Conservation (phyloP, 2,113 vertebrate species). For the Falco punctatus region DNA sequence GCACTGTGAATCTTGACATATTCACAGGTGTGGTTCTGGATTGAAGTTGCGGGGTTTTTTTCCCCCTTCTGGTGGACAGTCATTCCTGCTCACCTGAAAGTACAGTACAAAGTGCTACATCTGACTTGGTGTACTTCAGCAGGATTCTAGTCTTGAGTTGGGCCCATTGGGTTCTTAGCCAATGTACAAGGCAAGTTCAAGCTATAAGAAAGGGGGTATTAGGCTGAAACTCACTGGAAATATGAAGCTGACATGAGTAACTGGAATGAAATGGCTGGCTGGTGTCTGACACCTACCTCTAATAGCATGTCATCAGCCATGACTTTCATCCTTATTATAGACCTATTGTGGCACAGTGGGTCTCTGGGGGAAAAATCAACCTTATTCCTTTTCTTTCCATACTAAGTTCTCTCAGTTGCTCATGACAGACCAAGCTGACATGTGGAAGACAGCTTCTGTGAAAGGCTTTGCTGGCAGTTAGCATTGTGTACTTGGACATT, state of each 20-base stretch:
- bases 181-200: neutral
- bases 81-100: neutral
- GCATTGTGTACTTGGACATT: neutral
- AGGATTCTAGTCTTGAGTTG: neutral
- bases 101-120: neutral
- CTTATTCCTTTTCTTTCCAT: neutral
- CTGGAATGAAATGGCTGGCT: neutral
- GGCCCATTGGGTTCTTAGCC: neutral
- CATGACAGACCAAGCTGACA: neutral
- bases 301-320: neutral
- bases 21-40: neutral
- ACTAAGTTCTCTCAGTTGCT: neutral
- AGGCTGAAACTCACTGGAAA: neutral
- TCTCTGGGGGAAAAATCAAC: neutral
- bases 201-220: neutral
- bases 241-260: neutral
- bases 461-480: neutral
- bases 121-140: neutral
- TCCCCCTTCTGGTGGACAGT: neutral
- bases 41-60: neutral
- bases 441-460: neutral
- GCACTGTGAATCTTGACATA: neutral
- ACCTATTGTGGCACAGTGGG: neutral
- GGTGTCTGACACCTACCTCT: neutral
- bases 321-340: neutral